phyloP scores from a whole-genome alignment of 2,888 invertebrate genomes.

The Chirona hameri region DNA sequence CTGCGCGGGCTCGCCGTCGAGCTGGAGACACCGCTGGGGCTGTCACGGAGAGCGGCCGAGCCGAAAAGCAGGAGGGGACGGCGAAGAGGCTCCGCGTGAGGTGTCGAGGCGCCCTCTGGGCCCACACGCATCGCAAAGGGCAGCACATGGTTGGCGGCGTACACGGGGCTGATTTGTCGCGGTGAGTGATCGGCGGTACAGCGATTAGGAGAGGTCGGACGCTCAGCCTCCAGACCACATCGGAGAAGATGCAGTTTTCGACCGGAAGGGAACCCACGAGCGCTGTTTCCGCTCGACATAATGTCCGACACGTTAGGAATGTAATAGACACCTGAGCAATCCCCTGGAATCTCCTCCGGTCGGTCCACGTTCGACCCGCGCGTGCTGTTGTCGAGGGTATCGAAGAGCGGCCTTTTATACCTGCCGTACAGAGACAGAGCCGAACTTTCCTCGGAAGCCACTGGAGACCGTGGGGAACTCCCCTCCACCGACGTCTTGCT shows the following conservation, averaged over 20 bases:
- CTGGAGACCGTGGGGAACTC: slow-evolving; percentile 40
- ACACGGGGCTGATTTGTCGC: slow-evolving; percentile 75
- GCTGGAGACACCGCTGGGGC: not conserved
- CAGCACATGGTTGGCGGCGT: slow-evolving; percentile 59
- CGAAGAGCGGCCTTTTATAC: slow-evolving; percentile 62
- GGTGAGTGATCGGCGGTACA: slow-evolving; percentile 43
- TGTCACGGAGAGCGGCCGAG: slow-evolving; percentile 39
- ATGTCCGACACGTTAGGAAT: slow-evolving; percentile 80
- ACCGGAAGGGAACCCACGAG: slow-evolving; percentile 48
- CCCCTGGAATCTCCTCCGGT: slow-evolving; percentile 47
- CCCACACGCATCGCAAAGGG: slow-evolving; percentile 59
- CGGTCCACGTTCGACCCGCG: slow-evolving; percentile 34
- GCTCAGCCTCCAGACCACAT: slow-evolving; percentile 72
- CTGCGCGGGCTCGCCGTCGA: slow-evolving; percentile 70
- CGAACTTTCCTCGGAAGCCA: slow-evolving; percentile 38
- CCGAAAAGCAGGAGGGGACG: slow-evolving; percentile 71
- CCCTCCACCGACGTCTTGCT: slow-evolving; percentile 42
- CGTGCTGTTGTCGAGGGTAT: slow-evolving; percentile 45
- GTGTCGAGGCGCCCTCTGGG: slow-evolving; percentile 77
- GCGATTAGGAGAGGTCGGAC: slow-evolving; percentile 67
- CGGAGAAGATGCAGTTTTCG: slow-evolving; percentile 46
- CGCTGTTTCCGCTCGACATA: slow-evolving; percentile 67
- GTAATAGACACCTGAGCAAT: slow-evolving; percentile 73
- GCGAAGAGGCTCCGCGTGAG: slow-evolving; percentile 73
- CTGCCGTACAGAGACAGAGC: slow-evolving; percentile 43